Conservation (phyloP, 1,140 invertebrate genomes). For the Carcinoscorpius rotundicauda region DNA sequence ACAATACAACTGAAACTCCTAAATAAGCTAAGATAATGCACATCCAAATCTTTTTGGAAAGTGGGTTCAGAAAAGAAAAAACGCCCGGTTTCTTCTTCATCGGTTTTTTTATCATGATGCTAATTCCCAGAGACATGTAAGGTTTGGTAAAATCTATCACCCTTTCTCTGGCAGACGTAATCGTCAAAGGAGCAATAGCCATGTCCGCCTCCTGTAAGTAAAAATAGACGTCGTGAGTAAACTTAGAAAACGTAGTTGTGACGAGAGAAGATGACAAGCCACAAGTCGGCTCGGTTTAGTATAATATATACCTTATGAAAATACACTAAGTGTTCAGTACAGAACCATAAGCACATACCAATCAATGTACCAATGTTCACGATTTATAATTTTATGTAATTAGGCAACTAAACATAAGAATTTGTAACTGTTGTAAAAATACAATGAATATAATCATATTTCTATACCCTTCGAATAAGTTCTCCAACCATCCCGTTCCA, state of each 20-base stretch:
- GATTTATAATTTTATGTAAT: no score
- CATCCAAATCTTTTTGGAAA: slow-evolving; percentile 95
- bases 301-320: no score
- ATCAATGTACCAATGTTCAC: no score
- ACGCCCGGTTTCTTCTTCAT: slow-evolving; percentile 77
- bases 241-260: no score
- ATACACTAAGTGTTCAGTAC: no score
- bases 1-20: slow-evolving; percentile 89
- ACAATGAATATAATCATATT: not conserved
- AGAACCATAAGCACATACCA: no score
- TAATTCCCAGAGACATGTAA: slow-evolving; percentile 96
- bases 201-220: slow-evolving; percentile 84
- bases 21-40: slow-evolving; percentile 94
- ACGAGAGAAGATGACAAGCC: no score
- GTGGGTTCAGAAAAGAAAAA: slow-evolving; percentile 93
- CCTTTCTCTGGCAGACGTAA: slow-evolving; percentile 82
- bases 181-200: slow-evolving; percentile 90
- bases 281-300: no score
- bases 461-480: slow-evolving; percentile 73
- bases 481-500: slow-evolving; percentile 96
- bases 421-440: no score
- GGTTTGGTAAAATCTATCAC: slow-evolving; percentile 95
- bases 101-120: slow-evolving; percentile 94
- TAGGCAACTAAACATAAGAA: no score
- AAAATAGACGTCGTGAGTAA: not conserved